Evolutionary conservation across 2,888 invertebrate genomes (phyloP).

Genomic region (Schizotus pectinicornis): DNA sequence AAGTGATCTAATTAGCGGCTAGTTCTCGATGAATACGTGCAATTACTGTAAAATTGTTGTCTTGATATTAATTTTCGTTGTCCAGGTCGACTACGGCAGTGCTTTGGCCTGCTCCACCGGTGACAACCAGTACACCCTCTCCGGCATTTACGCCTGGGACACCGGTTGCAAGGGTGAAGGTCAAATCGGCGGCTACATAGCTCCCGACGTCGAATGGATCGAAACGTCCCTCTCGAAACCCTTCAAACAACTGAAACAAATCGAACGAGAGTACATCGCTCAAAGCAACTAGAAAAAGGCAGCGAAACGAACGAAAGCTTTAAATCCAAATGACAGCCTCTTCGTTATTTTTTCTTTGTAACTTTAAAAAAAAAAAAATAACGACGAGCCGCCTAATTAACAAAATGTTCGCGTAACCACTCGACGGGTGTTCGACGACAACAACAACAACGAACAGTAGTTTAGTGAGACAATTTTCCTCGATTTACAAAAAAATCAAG

Average conservation of each 20-base stretch:
- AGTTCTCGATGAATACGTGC: too few species aligned
- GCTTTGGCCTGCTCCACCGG: conserved; percentile 79
- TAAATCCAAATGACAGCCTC: neutral
- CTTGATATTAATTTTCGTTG: too few species aligned
- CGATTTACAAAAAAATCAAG: neutral
- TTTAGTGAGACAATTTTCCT: neutral
- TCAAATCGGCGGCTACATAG: conserved; percentile 58
- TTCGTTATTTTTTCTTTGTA: neutral
- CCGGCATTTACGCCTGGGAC: conserved; percentile 80
- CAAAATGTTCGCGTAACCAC: too few species aligned
- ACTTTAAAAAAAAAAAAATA: neutral
- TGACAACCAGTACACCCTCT: conserved; percentile 71
- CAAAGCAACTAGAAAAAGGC: too few species aligned
- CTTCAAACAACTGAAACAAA: conserved; percentile 49
- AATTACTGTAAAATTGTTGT: too few species aligned
- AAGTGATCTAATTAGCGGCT: too few species aligned
- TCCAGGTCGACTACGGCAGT: conserved; percentile 74
- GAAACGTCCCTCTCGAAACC: conserved; percentile 53
- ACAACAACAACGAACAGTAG: neutral
- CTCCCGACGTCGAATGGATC: conserved; percentile 60
- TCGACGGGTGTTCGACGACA: too few species aligned
- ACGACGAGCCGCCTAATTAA: neutral
- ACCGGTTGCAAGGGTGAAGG: conserved; percentile 65
- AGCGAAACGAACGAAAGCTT: too few species aligned
- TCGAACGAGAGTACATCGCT: conserved; percentile 4